Percentiles rank a stretch among this genome's conserved stretches.
Evolutionary conservation across 2,797 vertebrate species (phyloP).

Genomic region (Acanthurus leucopareius): DNA sequence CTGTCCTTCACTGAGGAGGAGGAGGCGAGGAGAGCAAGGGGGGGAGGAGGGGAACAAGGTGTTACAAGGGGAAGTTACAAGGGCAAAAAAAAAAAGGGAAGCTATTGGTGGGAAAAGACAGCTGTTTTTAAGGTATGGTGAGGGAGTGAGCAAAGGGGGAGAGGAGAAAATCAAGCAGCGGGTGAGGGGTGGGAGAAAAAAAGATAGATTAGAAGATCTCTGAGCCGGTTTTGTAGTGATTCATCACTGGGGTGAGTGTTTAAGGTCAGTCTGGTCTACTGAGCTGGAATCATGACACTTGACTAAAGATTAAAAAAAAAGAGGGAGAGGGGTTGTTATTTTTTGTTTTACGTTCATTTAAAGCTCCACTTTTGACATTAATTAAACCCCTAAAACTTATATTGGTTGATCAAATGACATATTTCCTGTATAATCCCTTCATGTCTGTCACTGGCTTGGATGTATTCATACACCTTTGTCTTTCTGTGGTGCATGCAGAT

Average conservation of each 20-base stretch:
- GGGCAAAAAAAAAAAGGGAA: slow-evolving; percentile 4
- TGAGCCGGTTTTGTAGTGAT: slow-evolving; percentile 55
- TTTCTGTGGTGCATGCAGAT: too few species aligned
- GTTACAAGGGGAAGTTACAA: slow-evolving; percentile 14
- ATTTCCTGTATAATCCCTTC: too few species aligned
- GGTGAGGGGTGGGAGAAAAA: slow-evolving; percentile 4
- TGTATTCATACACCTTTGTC: too few species aligned
- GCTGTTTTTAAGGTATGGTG: slow-evolving; percentile 20
- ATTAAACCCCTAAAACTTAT: too few species aligned
- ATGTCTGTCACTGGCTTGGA: too few species aligned
- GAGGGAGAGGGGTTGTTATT: neutral
- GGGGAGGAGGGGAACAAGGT: slow-evolving; percentile 13
- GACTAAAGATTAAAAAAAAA: slow-evolving; percentile 1
- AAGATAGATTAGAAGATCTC: slow-evolving; percentile 42
- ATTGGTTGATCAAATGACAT: too few species aligned
- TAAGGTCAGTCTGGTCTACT: slow-evolving; percentile 57
- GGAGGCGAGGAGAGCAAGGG: neutral
- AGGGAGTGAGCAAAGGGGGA: neutral
- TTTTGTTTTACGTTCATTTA: too few species aligned
- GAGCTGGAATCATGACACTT: slow-evolving; percentile 39
- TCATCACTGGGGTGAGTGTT: slow-evolving; percentile 58
- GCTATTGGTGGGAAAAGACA: slow-evolving; percentile 13
- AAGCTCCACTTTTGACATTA: too few species aligned
- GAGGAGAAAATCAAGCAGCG: slow-evolving; percentile 16
- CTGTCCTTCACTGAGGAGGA: slow-evolving; percentile 55